Conservation (phyloP, 2,797 vertebrate genomes). For the Graptemys geographica region DNA sequence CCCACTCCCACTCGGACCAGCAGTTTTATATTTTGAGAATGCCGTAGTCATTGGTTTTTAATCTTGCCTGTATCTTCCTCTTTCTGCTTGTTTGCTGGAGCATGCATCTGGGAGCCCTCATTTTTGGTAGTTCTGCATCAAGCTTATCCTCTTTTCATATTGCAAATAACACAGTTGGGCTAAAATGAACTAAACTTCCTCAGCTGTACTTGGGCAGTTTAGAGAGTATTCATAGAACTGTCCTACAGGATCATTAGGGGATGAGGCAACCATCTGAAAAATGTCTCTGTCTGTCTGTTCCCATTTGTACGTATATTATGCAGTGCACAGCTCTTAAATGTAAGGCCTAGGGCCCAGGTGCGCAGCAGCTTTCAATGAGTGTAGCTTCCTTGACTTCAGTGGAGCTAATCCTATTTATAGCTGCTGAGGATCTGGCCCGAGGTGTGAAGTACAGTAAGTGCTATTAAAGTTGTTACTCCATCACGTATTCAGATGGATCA, state of each 20-base stretch:
- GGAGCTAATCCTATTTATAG: neutral
- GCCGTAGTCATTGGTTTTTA: constrained; percentile 37
- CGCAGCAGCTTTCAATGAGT: constrained; percentile 12
- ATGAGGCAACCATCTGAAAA: neutral
- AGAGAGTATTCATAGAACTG: neutral
- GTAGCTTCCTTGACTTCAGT: neutral
- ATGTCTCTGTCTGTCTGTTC: neutral
- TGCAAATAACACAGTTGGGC: neutral
- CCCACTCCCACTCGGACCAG: neutral
- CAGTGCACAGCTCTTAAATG: neutral
- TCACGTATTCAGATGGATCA: neutral
- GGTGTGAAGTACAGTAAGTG: neutral
- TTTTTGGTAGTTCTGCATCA: neutral
- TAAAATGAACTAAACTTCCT: neutral
- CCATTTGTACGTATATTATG: neutral
- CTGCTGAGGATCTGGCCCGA: fast-evolving
- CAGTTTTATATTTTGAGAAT: constrained; percentile 15
- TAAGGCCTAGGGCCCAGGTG: neutral
- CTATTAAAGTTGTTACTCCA: neutral
- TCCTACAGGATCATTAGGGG: neutral
- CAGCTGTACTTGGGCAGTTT: fast-evolving
- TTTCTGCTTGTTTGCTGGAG: constrained; percentile 5
- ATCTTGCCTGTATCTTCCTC: constrained; percentile 16
- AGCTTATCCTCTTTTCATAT: neutral
- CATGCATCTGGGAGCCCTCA: constrained; percentile 1